Conservation (phyloP, 2,888 invertebrate species). For the Leptothorax acervorum region DNA sequence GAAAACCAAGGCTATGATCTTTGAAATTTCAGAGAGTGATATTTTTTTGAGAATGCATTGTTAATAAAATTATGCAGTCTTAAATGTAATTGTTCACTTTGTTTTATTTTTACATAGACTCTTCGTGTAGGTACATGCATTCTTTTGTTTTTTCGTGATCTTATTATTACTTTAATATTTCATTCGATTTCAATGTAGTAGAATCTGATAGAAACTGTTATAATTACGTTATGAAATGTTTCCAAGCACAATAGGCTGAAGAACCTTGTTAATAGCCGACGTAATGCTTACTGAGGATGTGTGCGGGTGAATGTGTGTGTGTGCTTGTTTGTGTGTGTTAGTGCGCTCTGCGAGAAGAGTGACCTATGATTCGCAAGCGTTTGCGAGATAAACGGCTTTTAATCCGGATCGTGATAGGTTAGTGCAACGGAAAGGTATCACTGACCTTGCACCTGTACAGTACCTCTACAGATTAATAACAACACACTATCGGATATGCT, state of each 20-base stretch:
- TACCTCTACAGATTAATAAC: constrained; percentile 13
- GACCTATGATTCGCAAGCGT: constrained; percentile 53
- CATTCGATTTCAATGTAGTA: background rate
- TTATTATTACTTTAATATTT: background rate
- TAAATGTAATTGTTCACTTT: background rate
- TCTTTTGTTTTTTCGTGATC: background rate
- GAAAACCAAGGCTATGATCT: background rate
- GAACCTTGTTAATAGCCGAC: constrained; percentile 33
- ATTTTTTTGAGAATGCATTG: background rate
- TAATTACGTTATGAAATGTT: constrained; percentile 24
- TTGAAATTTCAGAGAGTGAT: background rate
- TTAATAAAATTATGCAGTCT: background rate
- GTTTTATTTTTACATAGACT: background rate
- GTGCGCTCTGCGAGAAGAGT: constrained; percentile 41
- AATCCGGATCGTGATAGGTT: constrained; percentile 74
- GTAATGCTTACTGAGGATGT: background rate
- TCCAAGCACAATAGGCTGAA: constrained; percentile 10
- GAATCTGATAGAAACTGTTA: background rate
- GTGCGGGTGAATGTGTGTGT: background rate
- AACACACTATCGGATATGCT: background rate
- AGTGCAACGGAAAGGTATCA: constrained; percentile 65
- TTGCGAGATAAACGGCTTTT: constrained; percentile 37
- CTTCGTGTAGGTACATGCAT: too few species aligned
- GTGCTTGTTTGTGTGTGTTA: background rate
- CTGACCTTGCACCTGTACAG: constrained; percentile 50